Percentiles rank a stretch among this genome's conserved stretches.
Conservation (phyloP, 92 coral and sea anemone genomes). For the Siderastrea siderea region DNA sequence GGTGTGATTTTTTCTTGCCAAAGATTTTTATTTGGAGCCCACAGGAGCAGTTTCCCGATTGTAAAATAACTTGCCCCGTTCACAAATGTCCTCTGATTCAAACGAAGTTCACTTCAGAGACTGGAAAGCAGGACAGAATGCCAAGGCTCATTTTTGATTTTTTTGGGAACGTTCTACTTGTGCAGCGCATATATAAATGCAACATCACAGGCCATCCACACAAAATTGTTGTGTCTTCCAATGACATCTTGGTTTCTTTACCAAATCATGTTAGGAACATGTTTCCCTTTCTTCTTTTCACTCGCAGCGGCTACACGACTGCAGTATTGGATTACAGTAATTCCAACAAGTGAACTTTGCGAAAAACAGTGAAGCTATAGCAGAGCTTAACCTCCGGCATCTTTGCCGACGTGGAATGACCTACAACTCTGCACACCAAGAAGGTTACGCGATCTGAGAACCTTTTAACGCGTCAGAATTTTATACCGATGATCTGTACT, state of each 20-base stretch:
- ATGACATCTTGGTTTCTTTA: slow-evolving; percentile 31
- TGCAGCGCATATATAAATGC: slow-evolving; percentile 60
- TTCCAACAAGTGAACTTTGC: slow-evolving; percentile 53
- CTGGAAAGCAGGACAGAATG: slow-evolving; percentile 19
- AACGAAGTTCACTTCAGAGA: slow-evolving; percentile 27
- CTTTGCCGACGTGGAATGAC: slow-evolving; percentile 36
- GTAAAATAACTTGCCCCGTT: slow-evolving; percentile 46
- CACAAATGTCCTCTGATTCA: slow-evolving; percentile 34
- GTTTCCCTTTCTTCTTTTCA: slow-evolving; percentile 51
- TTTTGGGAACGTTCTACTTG: slow-evolving; percentile 58
- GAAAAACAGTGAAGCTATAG: slow-evolving; percentile 54
- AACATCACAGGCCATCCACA: slow-evolving; percentile 33
- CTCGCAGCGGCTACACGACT: slow-evolving; percentile 65
- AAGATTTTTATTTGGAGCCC: slow-evolving; percentile 71
- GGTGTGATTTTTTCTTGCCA: slow-evolving; percentile 47
- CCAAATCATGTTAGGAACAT: slow-evolving; percentile 32
- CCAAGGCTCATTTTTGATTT: slow-evolving; percentile 51
- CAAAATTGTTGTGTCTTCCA: slow-evolving; percentile 25
- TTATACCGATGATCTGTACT: slow-evolving; percentile 35
- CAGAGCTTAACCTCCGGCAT: slow-evolving; percentile 45
- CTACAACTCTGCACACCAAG: neutral
- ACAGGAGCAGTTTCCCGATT: slow-evolving; percentile 56
- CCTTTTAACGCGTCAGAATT: slow-evolving; percentile 33
- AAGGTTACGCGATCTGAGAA: neutral
- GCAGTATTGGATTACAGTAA: slow-evolving; percentile 21